Evolutionary conservation across 2,113 vertebrate species (phyloP), one percentile per base, ranked within the genome.

Genomic region (Cyanoliseus patagonus): DNA sequence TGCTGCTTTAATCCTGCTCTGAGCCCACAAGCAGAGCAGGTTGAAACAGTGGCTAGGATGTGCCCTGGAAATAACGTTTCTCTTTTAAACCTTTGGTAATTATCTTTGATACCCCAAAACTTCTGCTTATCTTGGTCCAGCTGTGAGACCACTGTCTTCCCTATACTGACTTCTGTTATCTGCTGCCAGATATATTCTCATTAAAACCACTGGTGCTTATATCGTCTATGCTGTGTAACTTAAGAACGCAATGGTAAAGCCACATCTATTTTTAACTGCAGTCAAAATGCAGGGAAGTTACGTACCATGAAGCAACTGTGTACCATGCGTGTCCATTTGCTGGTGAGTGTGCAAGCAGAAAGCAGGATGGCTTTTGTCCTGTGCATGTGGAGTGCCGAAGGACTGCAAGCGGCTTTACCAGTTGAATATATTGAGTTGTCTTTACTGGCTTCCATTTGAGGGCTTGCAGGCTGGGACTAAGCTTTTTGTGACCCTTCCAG

Each of bases 291-390:
- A 47, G 66, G 13, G 33, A 20, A 30, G 9, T 23, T 51, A 17
- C 7, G 47, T 24, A 5, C 39, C 25, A 7, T 6, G 5, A 17
- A 39, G 44, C 66, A 75, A 1, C 19, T 10, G 6, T 0, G 1
- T n/a, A 39, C 42, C 12, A 1, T 4, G 35, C 6, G 3, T 28
- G 17, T 5, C 78, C 28, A 8, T 23, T n/a, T 33, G 22, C 70
- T 81, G 79, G 47, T 7, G 15, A 11, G 13, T 13, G 23, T 18
- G 24, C 57, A 41, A 18, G 24, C 44, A 31, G 64, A 11, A 35
- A 52, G 22, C 19, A 35, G 49, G 49, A 6, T 9, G 51, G 37
- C 23, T 41, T 11, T 13, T 72, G 63, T 4, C 28, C 51, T 41
- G 66, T 17, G 39, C 6, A 2, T 39, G 28, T 30, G 33, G 27